A percentile compares a stretch with the other conserved stretches of the same genome.
These are phyloP conservation scores for Hylyphantes graminicola DNA, from an alignment of 1,140 invertebrate species.

Conservation along the genomic window DNA sequence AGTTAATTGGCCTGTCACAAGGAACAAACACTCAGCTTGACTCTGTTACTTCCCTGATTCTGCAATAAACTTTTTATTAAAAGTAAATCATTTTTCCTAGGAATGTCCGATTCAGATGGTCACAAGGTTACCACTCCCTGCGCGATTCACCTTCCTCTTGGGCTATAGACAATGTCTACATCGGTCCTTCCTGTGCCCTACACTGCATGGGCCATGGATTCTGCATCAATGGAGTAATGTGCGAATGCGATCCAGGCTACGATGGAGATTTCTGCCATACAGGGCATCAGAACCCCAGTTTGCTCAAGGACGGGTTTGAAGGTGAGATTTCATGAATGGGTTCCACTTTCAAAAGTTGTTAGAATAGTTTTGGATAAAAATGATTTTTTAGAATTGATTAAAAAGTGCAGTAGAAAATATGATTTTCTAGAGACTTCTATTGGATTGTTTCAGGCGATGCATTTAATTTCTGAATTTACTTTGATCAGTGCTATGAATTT, in stretches of 20 bases:
- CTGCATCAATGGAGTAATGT: constrained; percentile 68
- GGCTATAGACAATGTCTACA: constrained; percentile 70
- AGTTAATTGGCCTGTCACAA: no score
- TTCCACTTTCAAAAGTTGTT: no score
- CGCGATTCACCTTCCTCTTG: constrained; percentile 67
- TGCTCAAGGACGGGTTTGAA: constrained; percentile 67
- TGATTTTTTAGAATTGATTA: neutral
- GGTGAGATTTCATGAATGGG: constrained; percentile 29
- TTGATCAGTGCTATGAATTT: no score
- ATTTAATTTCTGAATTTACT: neutral
- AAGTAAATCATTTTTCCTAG: constrained; percentile 61
- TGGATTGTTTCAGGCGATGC: neutral
- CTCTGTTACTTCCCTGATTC: no score
- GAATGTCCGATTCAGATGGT: constrained; percentile 69
- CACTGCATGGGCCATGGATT: constrained; percentile 70
- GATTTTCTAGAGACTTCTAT: neutral
- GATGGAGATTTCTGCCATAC: constrained; percentile 66
- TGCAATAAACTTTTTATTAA: neutral
- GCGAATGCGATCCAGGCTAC: constrained; percentile 68
- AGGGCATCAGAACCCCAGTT: constrained; percentile 62
- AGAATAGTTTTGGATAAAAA: no score
- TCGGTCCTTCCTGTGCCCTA: constrained; percentile 69
- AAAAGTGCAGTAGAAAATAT: neutral
- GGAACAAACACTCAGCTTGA: no score
- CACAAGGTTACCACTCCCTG: constrained; percentile 67